A percentile compares a stretch with the other conserved stretches of the same genome.
Conservation (phyloP, 2,888 invertebrate species). For the Leucania comma region DNA sequence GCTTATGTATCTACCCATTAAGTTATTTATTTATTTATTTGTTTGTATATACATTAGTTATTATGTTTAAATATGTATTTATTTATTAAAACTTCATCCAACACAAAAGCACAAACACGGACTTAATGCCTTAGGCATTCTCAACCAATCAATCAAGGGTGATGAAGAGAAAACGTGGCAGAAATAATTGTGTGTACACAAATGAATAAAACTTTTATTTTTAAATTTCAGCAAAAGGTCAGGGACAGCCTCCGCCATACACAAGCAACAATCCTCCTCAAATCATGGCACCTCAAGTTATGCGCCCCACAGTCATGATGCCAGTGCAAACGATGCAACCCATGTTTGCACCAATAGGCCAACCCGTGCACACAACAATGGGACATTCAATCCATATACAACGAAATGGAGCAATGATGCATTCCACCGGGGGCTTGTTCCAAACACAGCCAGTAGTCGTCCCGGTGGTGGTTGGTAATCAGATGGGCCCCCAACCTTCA, state of each 20-base stretch:
- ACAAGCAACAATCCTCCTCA: conserved; percentile 1
- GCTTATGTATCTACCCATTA: no score
- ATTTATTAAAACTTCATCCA: no score
- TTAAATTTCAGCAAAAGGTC: conserved; percentile 41
- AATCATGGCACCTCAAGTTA: not conserved
- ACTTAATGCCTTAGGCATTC: no score
- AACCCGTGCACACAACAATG: not conserved
- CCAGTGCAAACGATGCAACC: conserved; percentile 18
- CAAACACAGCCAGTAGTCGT: not conserved
- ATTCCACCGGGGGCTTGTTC: not conserved
- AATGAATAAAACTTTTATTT: not conserved
- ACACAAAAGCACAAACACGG: no score
- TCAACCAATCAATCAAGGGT: no score
- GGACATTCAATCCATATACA: conserved; percentile 1
- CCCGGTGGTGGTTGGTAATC: conserved; percentile 28
- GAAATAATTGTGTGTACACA: no score
- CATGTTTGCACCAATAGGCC: conserved; percentile 14
- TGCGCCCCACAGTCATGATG: conserved; percentile 10
- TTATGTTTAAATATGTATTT: no score
- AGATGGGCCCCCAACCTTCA: conserved; percentile 25
- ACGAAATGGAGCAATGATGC: conserved; percentile 4
- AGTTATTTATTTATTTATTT: not conserved
- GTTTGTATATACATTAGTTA: not conserved
- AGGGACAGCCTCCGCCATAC: conserved; percentile 67
- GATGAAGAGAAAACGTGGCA: no score